Percentiles rank a stretch among this genome's conserved stretches.
These are phyloP conservation scores for Saturnia pavonia DNA, from an alignment of 2,888 invertebrate species.

Conservation along the genomic window DNA sequence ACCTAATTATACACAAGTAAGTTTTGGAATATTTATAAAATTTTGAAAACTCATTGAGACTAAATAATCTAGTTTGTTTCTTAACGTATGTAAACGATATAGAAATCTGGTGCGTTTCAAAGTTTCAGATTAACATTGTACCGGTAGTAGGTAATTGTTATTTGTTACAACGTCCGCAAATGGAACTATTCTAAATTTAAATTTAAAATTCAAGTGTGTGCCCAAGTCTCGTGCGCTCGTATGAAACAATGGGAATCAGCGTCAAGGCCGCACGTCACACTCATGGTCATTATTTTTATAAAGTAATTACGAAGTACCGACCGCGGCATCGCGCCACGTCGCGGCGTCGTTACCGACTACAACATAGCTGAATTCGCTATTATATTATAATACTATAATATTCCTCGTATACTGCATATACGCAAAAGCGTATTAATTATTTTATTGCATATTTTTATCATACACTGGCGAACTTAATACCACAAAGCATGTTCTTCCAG, in stretches of 20 bases:
- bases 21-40: background rate
- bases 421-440: background rate
- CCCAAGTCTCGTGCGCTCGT: conserved; percentile 37
- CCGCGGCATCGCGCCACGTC: background rate
- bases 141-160: conserved; percentile 5
- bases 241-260: conserved; percentile 73
- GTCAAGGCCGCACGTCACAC: conserved; percentile 69
- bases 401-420: background rate
- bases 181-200: conserved; percentile 39
- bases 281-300: conserved; percentile 66
- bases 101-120: background rate
- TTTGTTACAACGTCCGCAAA: conserved; percentile 20
- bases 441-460: background rate
- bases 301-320: conserved; percentile 69
- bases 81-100: background rate
- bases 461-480: no score
- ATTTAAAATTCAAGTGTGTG: conserved; percentile 53
- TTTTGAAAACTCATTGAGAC: background rate
- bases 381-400: background rate
- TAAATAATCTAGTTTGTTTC: background rate
- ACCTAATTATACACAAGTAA: background rate
- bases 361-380: conserved; percentile 9
- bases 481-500: no score
- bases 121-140: conserved; percentile 3
- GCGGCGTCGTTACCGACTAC: conserved; percentile 22